A percentile compares a stretch with the other conserved stretches of the same genome.
These are phyloP conservation scores for Drosophila sechellia DNA, from an alignment of 1,140 invertebrate species.

Conservation along the genomic window DNA sequence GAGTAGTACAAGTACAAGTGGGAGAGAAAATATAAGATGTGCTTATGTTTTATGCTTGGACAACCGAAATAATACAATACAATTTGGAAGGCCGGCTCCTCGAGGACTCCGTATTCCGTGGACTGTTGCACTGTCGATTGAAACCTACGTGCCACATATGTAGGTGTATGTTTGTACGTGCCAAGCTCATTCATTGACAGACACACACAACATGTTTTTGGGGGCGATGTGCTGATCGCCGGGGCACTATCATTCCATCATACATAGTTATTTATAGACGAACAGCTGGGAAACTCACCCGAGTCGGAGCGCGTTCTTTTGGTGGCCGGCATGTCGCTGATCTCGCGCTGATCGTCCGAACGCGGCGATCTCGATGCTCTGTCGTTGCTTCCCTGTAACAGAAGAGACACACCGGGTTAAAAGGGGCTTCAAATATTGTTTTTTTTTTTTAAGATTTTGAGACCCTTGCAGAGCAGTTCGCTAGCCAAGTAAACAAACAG, in stretches of 20 bases:
- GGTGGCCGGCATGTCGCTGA: conserved; percentile 66
- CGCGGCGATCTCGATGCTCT: conserved; percentile 81
- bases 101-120: conserved; percentile 13
- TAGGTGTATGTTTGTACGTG: conserved; percentile 17
- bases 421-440: too few species aligned
- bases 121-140: conserved; percentile 23
- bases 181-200: conserved; percentile 32
- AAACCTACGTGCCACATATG: conserved; percentile 37
- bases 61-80: conserved; percentile 43
- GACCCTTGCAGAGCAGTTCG: not conserved
- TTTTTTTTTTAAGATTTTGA: not conserved
- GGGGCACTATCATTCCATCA: conserved; percentile 47
- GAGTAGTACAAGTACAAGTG: conserved; percentile 39
- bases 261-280: conserved; percentile 42
- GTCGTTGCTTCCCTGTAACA: conserved; percentile 77
- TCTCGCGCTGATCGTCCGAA: conserved; percentile 80
- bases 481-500: too few species aligned
- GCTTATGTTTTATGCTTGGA: conserved; percentile 52
- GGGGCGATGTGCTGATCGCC: conserved; percentile 26
- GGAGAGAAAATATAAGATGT: conserved; percentile 69
- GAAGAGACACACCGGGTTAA: not conserved
- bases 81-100: conserved; percentile 26
- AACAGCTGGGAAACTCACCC: conserved; percentile 66
- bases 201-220: conserved; percentile 33
- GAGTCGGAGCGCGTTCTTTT: conserved; percentile 78